Conservation (phyloP, 1,140 invertebrate genomes). For the Cardiocondyla obscurior region DNA sequence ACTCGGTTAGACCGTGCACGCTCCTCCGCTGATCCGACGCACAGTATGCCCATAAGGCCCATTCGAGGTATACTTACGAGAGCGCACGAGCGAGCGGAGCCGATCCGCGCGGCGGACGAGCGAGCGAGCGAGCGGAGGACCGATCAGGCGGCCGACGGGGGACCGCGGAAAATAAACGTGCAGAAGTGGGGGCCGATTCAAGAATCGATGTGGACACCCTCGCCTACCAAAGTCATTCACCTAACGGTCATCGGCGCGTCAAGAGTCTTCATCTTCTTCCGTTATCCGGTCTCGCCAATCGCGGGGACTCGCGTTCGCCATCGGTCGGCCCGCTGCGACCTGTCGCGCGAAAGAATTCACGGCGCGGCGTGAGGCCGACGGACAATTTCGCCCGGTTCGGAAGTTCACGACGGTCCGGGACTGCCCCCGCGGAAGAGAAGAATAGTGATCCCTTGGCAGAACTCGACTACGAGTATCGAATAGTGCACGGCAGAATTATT, state of each 20-base stretch:
- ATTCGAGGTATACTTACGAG: constrained; percentile 74
- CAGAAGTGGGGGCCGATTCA: constrained; percentile 71
- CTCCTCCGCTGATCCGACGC: constrained; percentile 74
- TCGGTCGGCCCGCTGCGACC: background rate
- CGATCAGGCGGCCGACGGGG: constrained; percentile 59
- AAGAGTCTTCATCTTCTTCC: constrained; percentile 70
- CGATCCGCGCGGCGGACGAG: constrained; percentile 38
- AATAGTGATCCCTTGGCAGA: background rate
- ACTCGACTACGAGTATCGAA: background rate
- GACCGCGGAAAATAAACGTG: constrained; percentile 65
- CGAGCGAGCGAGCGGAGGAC: constrained; percentile 40
- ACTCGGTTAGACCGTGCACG: constrained; percentile 76
- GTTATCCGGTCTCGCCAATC: constrained; percentile 51
- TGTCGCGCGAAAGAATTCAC: background rate
- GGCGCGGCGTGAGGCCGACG: background rate
- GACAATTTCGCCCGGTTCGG: background rate
- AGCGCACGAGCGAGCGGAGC: constrained; percentile 55
- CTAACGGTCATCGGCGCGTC: constrained; percentile 78
- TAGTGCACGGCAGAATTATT: background rate
- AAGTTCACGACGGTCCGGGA: background rate
- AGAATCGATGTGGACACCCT: constrained; percentile 75
- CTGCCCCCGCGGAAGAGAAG: background rate
- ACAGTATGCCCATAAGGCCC: constrained; percentile 78
- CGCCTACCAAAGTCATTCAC: constrained; percentile 78
- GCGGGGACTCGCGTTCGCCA: background rate